Base-by-base conservation (phyloP, 2,797 vertebrate genomes). In the Gila robusta region DNA sequence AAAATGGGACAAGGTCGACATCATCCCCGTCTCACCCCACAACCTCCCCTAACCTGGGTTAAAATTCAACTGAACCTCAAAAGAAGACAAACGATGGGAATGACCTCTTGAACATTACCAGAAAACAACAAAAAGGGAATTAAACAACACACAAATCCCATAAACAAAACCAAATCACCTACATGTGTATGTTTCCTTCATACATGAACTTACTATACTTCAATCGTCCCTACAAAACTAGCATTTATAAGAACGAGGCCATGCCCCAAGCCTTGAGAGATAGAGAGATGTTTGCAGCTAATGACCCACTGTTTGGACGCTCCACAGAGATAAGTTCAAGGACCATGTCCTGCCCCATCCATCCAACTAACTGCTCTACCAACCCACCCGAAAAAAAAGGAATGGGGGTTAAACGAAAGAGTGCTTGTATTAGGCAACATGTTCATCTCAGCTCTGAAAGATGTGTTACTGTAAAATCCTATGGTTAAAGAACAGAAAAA, bases 261-360 rank as follows among this genome's bases (percentile, higher is more conserved):
- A 28, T 71, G 49, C 28, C 76, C 52, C 7, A 23, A 72, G 77
- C 52, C 39, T 44, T 62, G 14, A 78, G 26, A 56, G 35, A 79
- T 56, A 44, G 69, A 49, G 62, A 90, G 90, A 87, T 76, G 86
- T 93, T 94, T 93, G 93, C 81, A 37, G 83, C 88, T 92, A 92
- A 92, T 92, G 90, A 93, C 92, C 89, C 84, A 84, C 66, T 74
- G 88, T 82, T 90, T 90, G 88, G 87, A 80, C 28, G 37, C 84
- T 90, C 91, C 89, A 91, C 89, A 92, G 87, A 89, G 87, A 85
- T 90, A 91, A 72, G 37, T 81, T 90, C 64, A 79, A 82, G 74
- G 77, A 83, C 87, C 84, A 79, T 80, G 83, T 90, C 91, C 78
- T 84, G 90, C 90, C 67, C 72, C 26, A 56, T 79, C 77, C 69